Base-by-base conservation (phyloP, 2,797 vertebrate genomes). In the Pampus argenteus region DNA sequence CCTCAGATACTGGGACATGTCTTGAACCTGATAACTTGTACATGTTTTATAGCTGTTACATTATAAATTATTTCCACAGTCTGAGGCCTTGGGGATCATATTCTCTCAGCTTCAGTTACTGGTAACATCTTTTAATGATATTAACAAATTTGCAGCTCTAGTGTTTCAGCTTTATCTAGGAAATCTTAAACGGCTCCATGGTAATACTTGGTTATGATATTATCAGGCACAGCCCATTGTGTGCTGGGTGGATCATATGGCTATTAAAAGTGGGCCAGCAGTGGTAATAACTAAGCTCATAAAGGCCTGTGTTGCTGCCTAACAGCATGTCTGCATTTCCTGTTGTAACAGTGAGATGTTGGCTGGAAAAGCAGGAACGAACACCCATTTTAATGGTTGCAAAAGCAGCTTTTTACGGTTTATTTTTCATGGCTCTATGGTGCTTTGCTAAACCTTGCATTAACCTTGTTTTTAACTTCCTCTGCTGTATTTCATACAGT, bases 1-100 rank as follows among this genome's bases (percentile, higher is more conserved):
- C 93, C 75, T 79, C 76, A 90, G 93, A 95, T 94, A 93, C 89
- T 87, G 94, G 93, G 95, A 95, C 95, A 95, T 94, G 92, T 95
- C 96, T 90, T 93, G 93, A 94, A 93, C 94, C 95, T 96, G 96
- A 96, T 97, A 96, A 96, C 96, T 96, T 93, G 95, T 96, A 96
- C 96, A 96, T 96, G 95, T 97, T 97, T 97, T 96, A 97, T 96
- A 96, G 96, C 97, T 95, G 96, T 95, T 96, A 96, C 95, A 95
- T 96, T 96, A 96, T 97, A 96, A 99, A 98, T 99, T 95, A 98
- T 97, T 97, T 96, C 96, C 96, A 97, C 95, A 96, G 96, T 92
- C 92, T 74, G 61, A 74, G 94, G 93, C 95, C 96, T 94, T 83
- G 78, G 96, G 96, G 91, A 97, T 97, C 95, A 78, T 94, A 94